Base-by-base conservation (phyloP, 2,113 vertebrate genomes). In the Grus americana region DNA sequence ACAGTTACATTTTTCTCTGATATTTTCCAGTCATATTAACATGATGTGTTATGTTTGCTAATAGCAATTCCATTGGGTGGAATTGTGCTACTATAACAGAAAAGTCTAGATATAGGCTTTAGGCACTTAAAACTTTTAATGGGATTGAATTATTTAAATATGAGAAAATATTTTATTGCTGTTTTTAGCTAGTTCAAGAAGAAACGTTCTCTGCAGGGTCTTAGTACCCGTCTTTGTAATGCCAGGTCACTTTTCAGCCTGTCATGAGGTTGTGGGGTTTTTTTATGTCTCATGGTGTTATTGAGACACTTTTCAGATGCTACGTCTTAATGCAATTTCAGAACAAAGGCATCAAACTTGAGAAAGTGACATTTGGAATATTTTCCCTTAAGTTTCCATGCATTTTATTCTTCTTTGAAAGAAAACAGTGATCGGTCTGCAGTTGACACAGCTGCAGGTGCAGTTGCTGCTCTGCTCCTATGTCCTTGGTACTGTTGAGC, bases 401-500 rank as follows among this genome's bases (percentile, higher is more conserved):
- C n/a, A 36, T 21, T 90, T 91, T 22, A 11, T 23, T 89, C 14
- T 32, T 27, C n/a, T 92, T 47, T 30, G 63, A 55, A 68, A 63
- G 71, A 38, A 80, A 90, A 19, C 0, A 65, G 23, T 0, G 0
- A 15, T 49, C 29, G 24, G n/a, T n/a, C 50, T 83, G 74, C 54
- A 18, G 66, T 10, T 82, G 58, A 17, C 17, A 20, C 7, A 42
- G 23, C 36, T 54, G 46, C 38, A 66, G 70, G 1, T 92, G 46
- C 54, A n/a, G 58, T 29, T 54, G 46, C 32, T 66, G 74, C 21
- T 93, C 15, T 86, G 55, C 67, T 73, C 0, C 0, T 13, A 0
- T 20, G 16, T 65, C 68, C 2, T 2, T 66, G 49, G 40, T 29
- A 3, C 1, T 73, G 71, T 4, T 66, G 85, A 83, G 36, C 26